Conservation (phyloP, 2,888 invertebrate genomes). For the Melieria crassipennis region DNA sequence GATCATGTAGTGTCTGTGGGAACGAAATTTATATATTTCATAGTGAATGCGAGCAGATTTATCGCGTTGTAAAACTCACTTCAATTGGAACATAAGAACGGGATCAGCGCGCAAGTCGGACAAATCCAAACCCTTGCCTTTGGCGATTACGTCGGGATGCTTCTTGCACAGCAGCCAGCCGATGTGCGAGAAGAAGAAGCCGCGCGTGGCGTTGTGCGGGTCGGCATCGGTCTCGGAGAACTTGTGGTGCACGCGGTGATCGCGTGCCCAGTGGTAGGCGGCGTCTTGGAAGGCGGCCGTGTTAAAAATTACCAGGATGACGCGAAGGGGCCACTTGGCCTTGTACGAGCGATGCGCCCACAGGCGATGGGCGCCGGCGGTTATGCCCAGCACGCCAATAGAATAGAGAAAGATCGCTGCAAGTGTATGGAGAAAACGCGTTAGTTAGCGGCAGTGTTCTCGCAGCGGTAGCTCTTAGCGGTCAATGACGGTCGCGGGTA, state of each 20-base stretch:
- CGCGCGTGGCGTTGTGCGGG: slow-evolving; percentile 89
- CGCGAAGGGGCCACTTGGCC: slow-evolving; percentile 86
- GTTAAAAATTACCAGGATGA: slow-evolving; percentile 83
- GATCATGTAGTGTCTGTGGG: slow-evolving; percentile 75
- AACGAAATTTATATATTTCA: not conserved
- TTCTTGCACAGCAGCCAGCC: slow-evolving; percentile 93
- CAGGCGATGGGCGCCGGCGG: slow-evolving; percentile 94
- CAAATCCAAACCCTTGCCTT: slow-evolving; percentile 87
- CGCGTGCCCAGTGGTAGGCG: slow-evolving; percentile 80
- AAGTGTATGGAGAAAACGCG: not conserved
- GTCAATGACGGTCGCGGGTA: too few species aligned
- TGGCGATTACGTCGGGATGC: slow-evolving; percentile 86
- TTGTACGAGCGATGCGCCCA: slow-evolving; percentile 97
- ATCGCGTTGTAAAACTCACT: slow-evolving; percentile 70
- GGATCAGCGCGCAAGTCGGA: slow-evolving; percentile 85
- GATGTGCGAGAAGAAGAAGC: slow-evolving; percentile 97
- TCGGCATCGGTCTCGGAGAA: slow-evolving; percentile 93
- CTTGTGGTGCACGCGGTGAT: slow-evolving; percentile 89
- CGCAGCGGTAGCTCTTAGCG: too few species aligned
- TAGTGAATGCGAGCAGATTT: not conserved
- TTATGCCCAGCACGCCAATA: slow-evolving; percentile 87
- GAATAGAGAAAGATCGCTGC: slow-evolving; percentile 79
- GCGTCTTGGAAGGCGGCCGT: slow-evolving; percentile 90
- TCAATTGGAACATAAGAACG: slow-evolving; percentile 85
- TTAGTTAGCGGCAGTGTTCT: too few species aligned